Conservation (phyloP, 2,113 vertebrate genomes). For the Sinocyclocheilus grahami region DNA sequence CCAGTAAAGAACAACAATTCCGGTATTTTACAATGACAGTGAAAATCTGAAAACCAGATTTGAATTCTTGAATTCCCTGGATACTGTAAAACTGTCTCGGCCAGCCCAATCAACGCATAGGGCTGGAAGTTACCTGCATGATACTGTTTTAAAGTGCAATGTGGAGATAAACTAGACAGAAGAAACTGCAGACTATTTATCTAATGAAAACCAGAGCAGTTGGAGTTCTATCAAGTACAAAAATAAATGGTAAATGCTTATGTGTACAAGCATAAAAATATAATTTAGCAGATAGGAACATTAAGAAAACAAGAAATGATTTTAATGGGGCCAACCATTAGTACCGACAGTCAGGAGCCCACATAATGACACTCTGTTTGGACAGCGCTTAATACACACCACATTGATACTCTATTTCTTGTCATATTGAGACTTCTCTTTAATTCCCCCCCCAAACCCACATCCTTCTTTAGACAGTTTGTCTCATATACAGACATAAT, state of each 20-base stretch:
- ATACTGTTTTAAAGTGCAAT: constrained; percentile 55
- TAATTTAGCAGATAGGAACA: constrained; percentile 38
- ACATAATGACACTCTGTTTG: not conserved
- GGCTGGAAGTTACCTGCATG: constrained; percentile 29
- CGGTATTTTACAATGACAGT: constrained; percentile 1
- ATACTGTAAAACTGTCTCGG: not conserved
- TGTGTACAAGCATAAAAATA: constrained; percentile 60
- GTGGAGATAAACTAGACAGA: constrained; percentile 5
- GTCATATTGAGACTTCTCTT: not conserved
- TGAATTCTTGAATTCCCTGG: constrained; percentile 24
- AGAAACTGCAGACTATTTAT: not conserved
- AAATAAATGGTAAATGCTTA: constrained; percentile 59
- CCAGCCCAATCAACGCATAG: constrained; percentile 12
- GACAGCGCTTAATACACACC: not conserved
- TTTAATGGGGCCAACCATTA: not conserved
- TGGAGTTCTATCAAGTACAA: constrained; percentile 55
- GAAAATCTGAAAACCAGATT: constrained; percentile 25
- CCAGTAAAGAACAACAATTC: constrained; percentile 37
- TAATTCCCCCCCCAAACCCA: not conserved
- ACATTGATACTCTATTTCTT: not conserved
- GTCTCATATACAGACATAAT: constrained; percentile 46
- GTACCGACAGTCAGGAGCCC: not conserved
- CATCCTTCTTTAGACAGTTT: constrained; percentile 35
- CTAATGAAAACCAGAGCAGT: constrained; percentile 23
- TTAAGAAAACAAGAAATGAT: too few species aligned